These are phyloP conservation scores for Oreotragus oreotragus DNA, from an alignment of 2,113 vertebrate species.

Conservation along the genomic window DNA sequence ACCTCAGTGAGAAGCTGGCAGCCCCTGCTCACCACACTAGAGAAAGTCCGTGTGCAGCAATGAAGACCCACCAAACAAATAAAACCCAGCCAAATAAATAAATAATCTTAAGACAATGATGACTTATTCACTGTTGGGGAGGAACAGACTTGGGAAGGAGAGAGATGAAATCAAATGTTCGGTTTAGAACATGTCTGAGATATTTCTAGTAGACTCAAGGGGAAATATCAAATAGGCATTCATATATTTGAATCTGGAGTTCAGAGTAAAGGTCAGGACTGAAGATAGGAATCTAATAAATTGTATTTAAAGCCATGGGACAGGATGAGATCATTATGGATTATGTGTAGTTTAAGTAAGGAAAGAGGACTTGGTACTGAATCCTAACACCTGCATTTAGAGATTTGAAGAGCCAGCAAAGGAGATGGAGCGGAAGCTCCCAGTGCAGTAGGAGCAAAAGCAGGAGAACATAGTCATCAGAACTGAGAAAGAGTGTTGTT, in stretches of 20 bases:
- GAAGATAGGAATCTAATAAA: not conserved
- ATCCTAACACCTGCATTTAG: not conserved
- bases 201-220: not conserved
- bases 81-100: not conserved
- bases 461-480: not conserved
- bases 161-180: not conserved
- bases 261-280: slow-evolving; percentile 1
- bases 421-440: not conserved
- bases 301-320: not conserved
- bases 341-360: not conserved
- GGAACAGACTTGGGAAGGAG: not conserved
- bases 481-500: not conserved
- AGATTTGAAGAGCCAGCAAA: not conserved
- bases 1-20: not conserved
- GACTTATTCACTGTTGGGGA: not conserved
- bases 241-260: slow-evolving; percentile 8
- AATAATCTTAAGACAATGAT: not conserved
- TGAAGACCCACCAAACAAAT: not conserved
- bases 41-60: not conserved
- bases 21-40: not conserved
- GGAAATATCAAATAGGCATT: not conserved
- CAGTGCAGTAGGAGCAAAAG: not conserved
- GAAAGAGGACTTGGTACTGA: not conserved
- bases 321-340: not conserved
- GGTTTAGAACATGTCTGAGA: not conserved